Evolutionary conservation across 2,113 vertebrate genomes (phyloP).

Genomic region (Cepphus grylle): DNA sequence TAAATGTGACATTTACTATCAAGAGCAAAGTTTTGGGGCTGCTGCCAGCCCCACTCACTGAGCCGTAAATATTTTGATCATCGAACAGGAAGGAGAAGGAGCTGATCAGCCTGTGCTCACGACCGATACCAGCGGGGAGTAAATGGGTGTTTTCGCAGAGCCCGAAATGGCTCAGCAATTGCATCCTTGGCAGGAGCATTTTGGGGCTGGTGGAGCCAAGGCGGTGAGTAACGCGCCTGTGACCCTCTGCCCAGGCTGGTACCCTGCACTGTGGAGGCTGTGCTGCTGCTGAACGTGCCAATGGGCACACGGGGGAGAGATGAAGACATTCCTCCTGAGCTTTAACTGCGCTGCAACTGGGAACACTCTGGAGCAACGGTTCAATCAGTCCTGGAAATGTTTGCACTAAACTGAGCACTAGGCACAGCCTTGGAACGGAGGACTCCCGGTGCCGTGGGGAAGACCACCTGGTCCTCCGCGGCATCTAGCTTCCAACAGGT

Average conservation of each 20-base stretch:
- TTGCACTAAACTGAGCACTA: background rate
- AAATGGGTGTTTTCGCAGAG: background rate
- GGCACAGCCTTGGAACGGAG: accelerated
- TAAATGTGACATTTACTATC: conserved; percentile 61
- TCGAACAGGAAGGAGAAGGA: background rate
- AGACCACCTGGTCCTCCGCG: too few species aligned
- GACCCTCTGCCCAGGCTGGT: background rate
- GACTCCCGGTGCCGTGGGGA: background rate
- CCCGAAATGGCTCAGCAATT: background rate
- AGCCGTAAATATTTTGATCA: conserved; percentile 50
- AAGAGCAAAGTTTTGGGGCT: conserved; percentile 54
- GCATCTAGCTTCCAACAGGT: background rate
- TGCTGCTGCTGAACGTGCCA: background rate
- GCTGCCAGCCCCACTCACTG: conserved; percentile 39
- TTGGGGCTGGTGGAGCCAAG: background rate
- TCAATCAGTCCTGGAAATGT: background rate
- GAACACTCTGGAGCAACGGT: background rate
- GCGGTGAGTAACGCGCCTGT: accelerated
- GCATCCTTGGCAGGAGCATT: background rate
- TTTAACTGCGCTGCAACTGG: background rate
- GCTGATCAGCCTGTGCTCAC: background rate
- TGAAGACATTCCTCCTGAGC: background rate
- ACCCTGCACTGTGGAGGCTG: background rate
- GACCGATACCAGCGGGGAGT: background rate
- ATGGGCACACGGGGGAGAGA: background rate